A percentile compares a stretch with the other conserved stretches of the same genome.
Evolutionary conservation across 2,888 invertebrate genomes (phyloP).

Genomic region (Lepidonotus clava): DNA sequence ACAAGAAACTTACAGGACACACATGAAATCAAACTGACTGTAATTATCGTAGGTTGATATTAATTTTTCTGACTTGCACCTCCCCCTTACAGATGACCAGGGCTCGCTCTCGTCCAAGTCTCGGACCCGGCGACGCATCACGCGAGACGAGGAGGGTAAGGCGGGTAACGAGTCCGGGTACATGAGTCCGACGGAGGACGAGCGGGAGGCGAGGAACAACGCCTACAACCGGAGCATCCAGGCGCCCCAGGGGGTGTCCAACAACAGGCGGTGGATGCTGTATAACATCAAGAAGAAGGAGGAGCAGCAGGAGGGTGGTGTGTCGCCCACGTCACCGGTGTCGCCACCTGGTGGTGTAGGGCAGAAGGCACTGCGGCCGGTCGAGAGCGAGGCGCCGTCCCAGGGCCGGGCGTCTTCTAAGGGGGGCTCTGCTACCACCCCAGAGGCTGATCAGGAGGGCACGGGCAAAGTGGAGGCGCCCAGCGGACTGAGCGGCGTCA

Average conservation of each 20-base stretch:
- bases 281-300: conserved; percentile 63
- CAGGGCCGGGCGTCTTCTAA: not conserved
- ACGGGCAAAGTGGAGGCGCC: conserved; percentile 14
- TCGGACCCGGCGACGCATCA: conserved; percentile 56
- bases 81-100: conserved; percentile 53
- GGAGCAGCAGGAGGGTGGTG: not conserved
- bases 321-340: not conserved
- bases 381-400: not conserved
- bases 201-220: conserved; percentile 24
- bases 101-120: conserved; percentile 39
- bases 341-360: not conserved
- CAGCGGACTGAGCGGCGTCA: conserved; percentile 88
- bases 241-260: conserved; percentile 53
- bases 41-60: too few species aligned
- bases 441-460: not conserved
- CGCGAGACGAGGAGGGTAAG: conserved; percentile 56
- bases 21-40: too few species aligned
- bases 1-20: too few species aligned
- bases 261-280: conserved; percentile 65
- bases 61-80: too few species aligned
- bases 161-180: conserved; percentile 56
- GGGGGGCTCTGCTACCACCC: not conserved
- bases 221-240: conserved; percentile 34
- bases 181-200: conserved; percentile 40
- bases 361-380: not conserved